Percentiles rank a stretch among this genome's conserved stretches.
phyloP scores from a whole-genome alignment of 2,797 vertebrate genomes.

The Chaenodraco wilsoni region DNA sequence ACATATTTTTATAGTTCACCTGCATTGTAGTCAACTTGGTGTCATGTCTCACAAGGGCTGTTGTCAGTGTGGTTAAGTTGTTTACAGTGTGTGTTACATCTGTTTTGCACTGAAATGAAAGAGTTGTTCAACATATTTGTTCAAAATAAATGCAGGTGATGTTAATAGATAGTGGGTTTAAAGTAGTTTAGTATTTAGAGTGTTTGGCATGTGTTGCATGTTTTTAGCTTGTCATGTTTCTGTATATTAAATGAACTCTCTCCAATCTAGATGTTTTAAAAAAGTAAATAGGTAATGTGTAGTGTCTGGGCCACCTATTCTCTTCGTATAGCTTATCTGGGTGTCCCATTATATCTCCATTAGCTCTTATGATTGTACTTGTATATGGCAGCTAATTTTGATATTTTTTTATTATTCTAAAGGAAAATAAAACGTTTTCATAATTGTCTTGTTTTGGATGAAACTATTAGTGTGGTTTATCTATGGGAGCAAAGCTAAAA shows the following conservation, averaged over 20 bases:
- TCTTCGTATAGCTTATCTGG: too few relatives aligned
- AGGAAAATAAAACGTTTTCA: neutral
- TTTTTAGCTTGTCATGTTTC: too few relatives aligned
- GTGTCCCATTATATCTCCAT: too few relatives aligned
- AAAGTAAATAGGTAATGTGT: too few relatives aligned
- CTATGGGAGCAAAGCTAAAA: slow-evolving; percentile 34
- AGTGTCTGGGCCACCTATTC: too few relatives aligned
- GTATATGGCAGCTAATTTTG: neutral
- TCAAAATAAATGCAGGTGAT: neutral
- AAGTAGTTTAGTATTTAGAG: neutral
- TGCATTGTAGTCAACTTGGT: slow-evolving; percentile 41
- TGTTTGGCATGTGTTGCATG: too few relatives aligned
- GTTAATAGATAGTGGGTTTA: neutral
- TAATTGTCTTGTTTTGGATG: neutral
- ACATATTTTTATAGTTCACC: slow-evolving; percentile 10
- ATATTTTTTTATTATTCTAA: neutral
- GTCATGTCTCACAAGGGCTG: slow-evolving; percentile 7
- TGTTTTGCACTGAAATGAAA: slow-evolving; percentile 3
- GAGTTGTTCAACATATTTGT: neutral
- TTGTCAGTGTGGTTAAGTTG: neutral
- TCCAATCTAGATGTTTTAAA: too few relatives aligned
- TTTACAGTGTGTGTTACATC: slow-evolving; percentile 14
- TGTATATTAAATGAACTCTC: too few relatives aligned
- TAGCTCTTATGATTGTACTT: too few relatives aligned
- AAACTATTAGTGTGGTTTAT: slow-evolving; percentile 34